Percentiles rank a stretch among this genome's conserved stretches.
Conservation (phyloP, 2,797 vertebrate genomes). For the Sardinella longiceps region DNA sequence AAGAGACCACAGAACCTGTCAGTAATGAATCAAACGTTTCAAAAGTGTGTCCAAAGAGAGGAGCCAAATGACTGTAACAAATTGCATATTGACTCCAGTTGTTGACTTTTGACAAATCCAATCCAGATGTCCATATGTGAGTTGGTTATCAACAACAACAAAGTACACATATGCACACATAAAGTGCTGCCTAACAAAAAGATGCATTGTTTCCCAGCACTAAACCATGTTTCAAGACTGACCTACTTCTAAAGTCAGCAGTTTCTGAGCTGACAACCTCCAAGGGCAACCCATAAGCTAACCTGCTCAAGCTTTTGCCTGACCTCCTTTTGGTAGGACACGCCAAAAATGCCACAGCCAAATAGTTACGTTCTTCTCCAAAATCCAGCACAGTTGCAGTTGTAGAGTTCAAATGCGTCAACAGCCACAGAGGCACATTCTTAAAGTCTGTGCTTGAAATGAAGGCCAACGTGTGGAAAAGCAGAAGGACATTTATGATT, state of each 20-base stretch:
- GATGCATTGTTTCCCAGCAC: slow-evolving; percentile 2
- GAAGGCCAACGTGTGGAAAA: background rate
- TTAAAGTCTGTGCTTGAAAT: background rate
- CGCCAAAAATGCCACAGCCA: slow-evolving; percentile 2
- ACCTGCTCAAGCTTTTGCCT: background rate
- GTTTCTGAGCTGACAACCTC: slow-evolving; percentile 48
- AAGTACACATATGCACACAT: background rate
- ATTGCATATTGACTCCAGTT: slow-evolving; percentile 67
- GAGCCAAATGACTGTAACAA: slow-evolving; percentile 62
- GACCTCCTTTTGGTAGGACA: slow-evolving; percentile 8
- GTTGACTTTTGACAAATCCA: slow-evolving; percentile 61
- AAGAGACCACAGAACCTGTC: background rate
- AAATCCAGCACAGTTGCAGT: background rate
- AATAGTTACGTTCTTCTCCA: background rate
- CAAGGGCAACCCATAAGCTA: background rate
- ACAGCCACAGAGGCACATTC: background rate
- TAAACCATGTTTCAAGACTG: slow-evolving; percentile 53
- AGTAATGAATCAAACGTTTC: background rate
- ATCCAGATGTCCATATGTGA: slow-evolving; percentile 70
- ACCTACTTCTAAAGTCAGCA: slow-evolving; percentile 72
- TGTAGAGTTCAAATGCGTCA: slow-evolving; percentile 16
- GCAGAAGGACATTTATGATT: background rate
- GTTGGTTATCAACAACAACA: slow-evolving; percentile 28
- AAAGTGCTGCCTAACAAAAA: background rate
- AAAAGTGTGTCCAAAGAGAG: slow-evolving; percentile 45